Base-by-base conservation (phyloP, 30 jellyfish, hydroid and myxozoan species). In the Pelagia noctiluca region DNA sequence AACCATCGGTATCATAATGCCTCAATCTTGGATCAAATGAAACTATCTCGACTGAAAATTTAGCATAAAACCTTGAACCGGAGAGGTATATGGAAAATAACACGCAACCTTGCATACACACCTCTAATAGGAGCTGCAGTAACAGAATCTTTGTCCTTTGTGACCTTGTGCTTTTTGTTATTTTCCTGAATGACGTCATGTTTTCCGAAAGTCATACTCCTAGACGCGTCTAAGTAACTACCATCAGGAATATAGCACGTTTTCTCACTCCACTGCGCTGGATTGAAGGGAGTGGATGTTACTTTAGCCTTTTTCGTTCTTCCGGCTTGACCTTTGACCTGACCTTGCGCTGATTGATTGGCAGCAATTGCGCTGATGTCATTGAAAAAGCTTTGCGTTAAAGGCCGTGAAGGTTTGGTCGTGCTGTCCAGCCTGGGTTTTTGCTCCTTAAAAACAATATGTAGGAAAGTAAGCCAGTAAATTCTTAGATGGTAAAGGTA, bases 251-350 rank as follows among this genome's bases (percentile, higher is more conserved):
- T 26, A 71, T 42, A 42, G 68, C 85, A 37, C 11, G 92, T 82
- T 68, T 60, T 82, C 65, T 82, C 92, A 36, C 80, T 68, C 86
- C 85, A 82, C 7, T 71, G 66, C 0, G 85, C 42, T 1, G 79
- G 92, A 34, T 69, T 71, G 71, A 84, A 84, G 1, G 95, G 95
- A 18, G 95, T 84, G 28, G 95, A 84, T 31, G 95, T 84, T 18
- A 72, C 88, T 61, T 82, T 82, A 21, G 92, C 71, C 62, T 82
- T 82, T 28, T 68, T 69, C 69, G 48, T 65, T 34, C 31, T 69
- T 28, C 46, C 29, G 11, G 68, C 80, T 35, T 61, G 88, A 3
- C 78, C 88, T 32, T 83, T 83, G 80, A 32, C 47, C 35, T 78
- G 71, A 0, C 84, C 88, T 31, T 72, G 76, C 50, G 42, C 28